Conservation (phyloP, 1,140 invertebrate genomes). For the Bombus soroeensis region DNA sequence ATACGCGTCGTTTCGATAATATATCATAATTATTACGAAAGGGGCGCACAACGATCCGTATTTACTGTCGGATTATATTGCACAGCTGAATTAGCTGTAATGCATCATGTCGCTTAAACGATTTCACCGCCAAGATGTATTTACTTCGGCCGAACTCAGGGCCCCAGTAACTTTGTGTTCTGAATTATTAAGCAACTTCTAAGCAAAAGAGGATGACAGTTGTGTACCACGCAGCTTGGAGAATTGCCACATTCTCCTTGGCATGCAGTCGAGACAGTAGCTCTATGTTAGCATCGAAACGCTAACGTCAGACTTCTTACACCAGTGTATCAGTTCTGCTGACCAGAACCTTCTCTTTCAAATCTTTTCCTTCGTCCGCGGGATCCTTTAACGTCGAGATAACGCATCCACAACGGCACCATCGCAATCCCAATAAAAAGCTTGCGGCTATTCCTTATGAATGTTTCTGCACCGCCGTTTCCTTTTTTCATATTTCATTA, state of each 20-base stretch:
- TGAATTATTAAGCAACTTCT: constrained; percentile 52
- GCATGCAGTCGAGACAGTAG: constrained; percentile 23
- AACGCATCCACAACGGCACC: background rate
- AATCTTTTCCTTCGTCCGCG: background rate
- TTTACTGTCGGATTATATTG: constrained; percentile 45
- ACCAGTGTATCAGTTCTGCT: constrained; percentile 17
- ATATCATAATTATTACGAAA: constrained; percentile 44
- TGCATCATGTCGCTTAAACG: constrained; percentile 46
- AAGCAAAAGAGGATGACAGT: constrained; percentile 43
- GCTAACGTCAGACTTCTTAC: constrained; percentile 26
- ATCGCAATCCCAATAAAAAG: too few species aligned
- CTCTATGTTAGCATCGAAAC: background rate
- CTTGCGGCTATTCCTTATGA: too few species aligned
- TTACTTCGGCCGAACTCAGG: background rate
- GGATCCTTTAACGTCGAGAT: background rate
- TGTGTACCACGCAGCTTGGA: constrained; percentile 36
- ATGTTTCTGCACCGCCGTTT: background rate
- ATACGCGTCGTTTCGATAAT: background rate
- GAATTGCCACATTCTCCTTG: constrained; percentile 43
- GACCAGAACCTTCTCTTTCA: constrained; percentile 21
- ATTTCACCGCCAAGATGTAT: constrained; percentile 37
- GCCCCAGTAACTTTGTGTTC: background rate
- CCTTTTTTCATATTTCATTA: background rate
- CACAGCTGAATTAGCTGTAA: constrained; percentile 43
- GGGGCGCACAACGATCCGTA: constrained; percentile 13